phyloP scores from a whole-genome alignment of 2,888 invertebrate species.

The Hypomecis punctinalis region DNA sequence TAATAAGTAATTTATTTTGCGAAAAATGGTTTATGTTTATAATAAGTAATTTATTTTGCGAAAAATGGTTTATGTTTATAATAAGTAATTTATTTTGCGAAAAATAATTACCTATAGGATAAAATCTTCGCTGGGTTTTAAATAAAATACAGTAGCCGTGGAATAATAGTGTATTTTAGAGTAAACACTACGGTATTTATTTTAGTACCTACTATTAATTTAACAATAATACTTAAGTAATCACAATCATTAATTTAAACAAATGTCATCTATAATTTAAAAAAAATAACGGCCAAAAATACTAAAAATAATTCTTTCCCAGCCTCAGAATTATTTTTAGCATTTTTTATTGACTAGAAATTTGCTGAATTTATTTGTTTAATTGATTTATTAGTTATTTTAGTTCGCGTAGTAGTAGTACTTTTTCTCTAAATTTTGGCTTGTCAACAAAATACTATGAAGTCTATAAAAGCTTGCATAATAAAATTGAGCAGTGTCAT shows the following conservation, averaged over 20 bases:
- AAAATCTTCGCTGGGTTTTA: constrained; percentile 12
- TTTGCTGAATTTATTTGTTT: not conserved
- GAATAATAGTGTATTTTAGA: constrained; percentile 63
- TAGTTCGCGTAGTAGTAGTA: no score
- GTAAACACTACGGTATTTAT: constrained; percentile 54
- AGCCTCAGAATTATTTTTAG: constrained; percentile 69
- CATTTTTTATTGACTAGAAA: constrained; percentile 45
- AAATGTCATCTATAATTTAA: not conserved
- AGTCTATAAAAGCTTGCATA: not conserved
- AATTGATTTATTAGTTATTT: not conserved
- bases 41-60: no score
- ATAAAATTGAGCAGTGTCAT: not conserved
- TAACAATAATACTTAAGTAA: constrained; percentile 21
- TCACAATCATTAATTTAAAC: constrained; percentile 1
- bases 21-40: no score
- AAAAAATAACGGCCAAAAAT: constrained; percentile 32
- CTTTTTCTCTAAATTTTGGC: no score
- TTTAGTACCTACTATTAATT: constrained; percentile 41
- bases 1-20: no score
- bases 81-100: no score
- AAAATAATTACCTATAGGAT: no score
- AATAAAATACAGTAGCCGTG: constrained; percentile 58
- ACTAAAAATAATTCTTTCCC: constrained; percentile 66
- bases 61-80: no score
- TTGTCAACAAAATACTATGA: no score